Base-by-base conservation (phyloP, 1,140 invertebrate genomes). In the Drosophila lacteicornis region DNA sequence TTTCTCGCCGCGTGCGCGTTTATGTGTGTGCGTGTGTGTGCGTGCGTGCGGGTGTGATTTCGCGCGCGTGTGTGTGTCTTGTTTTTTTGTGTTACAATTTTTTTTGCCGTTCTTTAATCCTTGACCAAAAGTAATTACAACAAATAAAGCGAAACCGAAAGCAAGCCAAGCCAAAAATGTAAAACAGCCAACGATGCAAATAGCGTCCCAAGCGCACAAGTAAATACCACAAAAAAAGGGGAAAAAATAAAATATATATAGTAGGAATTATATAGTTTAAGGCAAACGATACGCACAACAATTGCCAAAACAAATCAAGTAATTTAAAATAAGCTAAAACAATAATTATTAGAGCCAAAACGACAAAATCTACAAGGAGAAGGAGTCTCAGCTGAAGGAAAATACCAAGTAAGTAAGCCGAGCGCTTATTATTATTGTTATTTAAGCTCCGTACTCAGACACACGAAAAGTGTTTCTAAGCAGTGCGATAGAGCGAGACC, bases 281-380 rank as follows among this genome's bases (percentile, higher is more conserved):
- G 70, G 58, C 53, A 75, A 86, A 63, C 59, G 62, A 85, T 79
- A 82, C 82, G 82, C 82, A 86, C 82, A 86, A 79, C 17, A 58
- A 79, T 43, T 55, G 65, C 75, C 62, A 78, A 62, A 63, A 50
- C 30, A 75, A 57, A 50, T 66, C 19, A 51, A 62, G 49, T 59
- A 78, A 56, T 27, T 42, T 17, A n/a, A 43, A 43, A 15, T 42
- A 66, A 65, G 62, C 38, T 56, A 25, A 50, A 66, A 61, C 51
- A 57, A 69, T 17, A 22, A 43, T 30, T 15, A 17, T 45, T 25
- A 30, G 17, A 46, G 8, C 27, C 9, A 49, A 42, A 49, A 25
- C 17, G 50, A 36, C 27, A 33, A 68, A 68, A 27, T 36, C 19
- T 19, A 55, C 4, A 38, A 55, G 19, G 6, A 13, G 12, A 11